Evolutionary conservation across 2,113 vertebrate genomes (phyloP).

Genomic region (Electrona antarctica): DNA sequence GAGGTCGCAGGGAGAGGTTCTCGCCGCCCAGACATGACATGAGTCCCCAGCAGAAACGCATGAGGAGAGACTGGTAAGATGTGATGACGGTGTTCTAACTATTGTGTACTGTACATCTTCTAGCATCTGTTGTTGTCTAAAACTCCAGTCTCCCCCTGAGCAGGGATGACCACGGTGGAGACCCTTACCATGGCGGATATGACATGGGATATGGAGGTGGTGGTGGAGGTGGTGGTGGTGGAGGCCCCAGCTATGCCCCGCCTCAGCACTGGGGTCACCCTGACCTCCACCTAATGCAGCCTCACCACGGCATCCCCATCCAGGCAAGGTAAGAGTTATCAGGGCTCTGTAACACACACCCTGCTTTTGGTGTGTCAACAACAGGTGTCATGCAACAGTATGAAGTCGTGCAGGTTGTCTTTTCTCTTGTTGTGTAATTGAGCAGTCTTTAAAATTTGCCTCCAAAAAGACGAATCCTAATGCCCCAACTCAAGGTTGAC

Average conservation of each 20-base stretch:
- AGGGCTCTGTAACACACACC: not conserved
- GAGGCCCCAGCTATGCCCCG: constrained; percentile 90
- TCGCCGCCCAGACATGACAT: constrained; percentile 88
- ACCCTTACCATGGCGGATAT: constrained; percentile 89
- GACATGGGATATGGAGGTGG: constrained; percentile 86
- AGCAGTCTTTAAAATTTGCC: too few relatives aligned
- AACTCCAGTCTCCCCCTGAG: constrained; percentile 29
- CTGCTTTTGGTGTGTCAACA: too few relatives aligned
- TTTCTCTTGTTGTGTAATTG: too few relatives aligned
- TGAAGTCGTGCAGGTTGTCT: too few relatives aligned
- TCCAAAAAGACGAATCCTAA: too few relatives aligned
- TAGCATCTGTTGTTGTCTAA: not conserved
- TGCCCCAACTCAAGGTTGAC: too few relatives aligned
- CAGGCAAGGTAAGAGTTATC: constrained; percentile 85
- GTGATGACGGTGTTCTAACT: not conserved
- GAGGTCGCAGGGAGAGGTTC: constrained; percentile 89
- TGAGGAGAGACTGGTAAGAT: constrained; percentile 91
- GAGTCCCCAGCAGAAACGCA: constrained; percentile 91
- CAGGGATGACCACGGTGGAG: constrained; percentile 91
- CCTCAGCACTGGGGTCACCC: constrained; percentile 93
- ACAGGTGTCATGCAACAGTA: too few relatives aligned
- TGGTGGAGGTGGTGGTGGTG: constrained; percentile 73
- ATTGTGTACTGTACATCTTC: not conserved
- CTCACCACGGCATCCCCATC: constrained; percentile 90
- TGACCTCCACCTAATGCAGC: constrained; percentile 89